Conservation (phyloP, 2,113 vertebrate species). For the Orycteropus afer region DNA sequence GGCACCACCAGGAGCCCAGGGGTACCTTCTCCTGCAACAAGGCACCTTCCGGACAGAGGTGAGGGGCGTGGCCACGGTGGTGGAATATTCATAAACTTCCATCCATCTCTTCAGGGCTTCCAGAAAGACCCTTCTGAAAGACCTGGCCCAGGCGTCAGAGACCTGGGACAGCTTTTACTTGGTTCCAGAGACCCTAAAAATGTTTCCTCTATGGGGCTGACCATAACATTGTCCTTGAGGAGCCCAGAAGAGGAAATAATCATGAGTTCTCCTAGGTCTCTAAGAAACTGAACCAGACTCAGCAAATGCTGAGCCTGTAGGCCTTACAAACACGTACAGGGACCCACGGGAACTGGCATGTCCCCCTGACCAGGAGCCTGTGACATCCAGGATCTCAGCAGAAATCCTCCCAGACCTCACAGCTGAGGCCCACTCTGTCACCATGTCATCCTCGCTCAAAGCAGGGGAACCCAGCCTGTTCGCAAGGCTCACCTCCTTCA, state of each 20-base stretch:
- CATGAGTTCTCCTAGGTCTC: too few species aligned
- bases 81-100: background rate
- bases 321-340: rapidly evolving
- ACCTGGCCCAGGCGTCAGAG: background rate
- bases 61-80: background rate
- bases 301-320: background rate
- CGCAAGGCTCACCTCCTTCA: too few species aligned
- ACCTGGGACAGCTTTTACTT: too few species aligned
- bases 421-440: background rate
- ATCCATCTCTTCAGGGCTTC: background rate
- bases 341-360: background rate
- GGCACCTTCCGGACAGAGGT: conserved; percentile 42
- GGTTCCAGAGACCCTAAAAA: background rate
- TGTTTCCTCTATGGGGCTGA: rapidly evolving
- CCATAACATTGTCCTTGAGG: background rate
- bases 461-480: too few species aligned
- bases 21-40: background rate
- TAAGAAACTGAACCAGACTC: background rate
- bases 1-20: background rate
- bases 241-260: background rate
- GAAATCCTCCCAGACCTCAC: background rate
- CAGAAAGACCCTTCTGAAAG: background rate
- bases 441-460: too few species aligned
- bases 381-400: rapidly evolving
- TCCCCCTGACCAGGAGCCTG: background rate